These are phyloP conservation scores for Sphaeridia pumilis DNA, from an alignment of 2,888 invertebrate genomes.

Conservation along the genomic window DNA sequence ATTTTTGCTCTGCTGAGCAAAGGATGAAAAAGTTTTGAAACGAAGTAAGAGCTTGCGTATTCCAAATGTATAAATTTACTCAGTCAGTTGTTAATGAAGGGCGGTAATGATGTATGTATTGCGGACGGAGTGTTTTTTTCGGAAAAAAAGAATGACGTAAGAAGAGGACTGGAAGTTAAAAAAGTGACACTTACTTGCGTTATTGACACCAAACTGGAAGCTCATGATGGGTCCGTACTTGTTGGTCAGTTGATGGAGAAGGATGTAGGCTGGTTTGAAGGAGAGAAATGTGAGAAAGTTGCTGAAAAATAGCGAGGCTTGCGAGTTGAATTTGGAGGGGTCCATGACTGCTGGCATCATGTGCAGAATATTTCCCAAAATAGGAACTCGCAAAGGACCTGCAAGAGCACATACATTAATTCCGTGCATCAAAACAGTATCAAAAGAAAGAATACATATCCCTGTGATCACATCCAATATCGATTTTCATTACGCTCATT, in stretches of 20 bases:
- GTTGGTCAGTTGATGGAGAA: constrained; percentile 18
- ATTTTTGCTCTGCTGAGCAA: no score
- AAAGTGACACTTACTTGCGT: constrained; percentile 22
- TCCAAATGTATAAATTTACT: no score
- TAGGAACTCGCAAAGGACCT: constrained; percentile 29
- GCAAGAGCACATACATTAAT: no score
- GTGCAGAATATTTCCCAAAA: constrained; percentile 23
- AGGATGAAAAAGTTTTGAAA: no score
- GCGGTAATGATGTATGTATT: no score
- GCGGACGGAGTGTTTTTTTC: no score
- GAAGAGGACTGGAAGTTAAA: background rate
- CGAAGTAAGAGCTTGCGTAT: no score
- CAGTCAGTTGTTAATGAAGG: no score
- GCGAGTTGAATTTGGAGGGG: constrained; percentile 16
- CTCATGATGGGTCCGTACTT: constrained; percentile 25
- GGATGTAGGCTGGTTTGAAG: constrained; percentile 30
- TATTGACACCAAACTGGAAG: constrained; percentile 30
- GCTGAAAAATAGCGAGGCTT: background rate
- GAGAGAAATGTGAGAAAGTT: constrained; percentile 12
- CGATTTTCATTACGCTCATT: no score
- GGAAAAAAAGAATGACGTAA: background rate
- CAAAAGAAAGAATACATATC: no score
- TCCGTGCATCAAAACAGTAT: no score
- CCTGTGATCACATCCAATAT: no score
- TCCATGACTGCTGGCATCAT: constrained; percentile 29